These are phyloP conservation scores for Tipula unca DNA, from an alignment of 2,888 invertebrate genomes.

Conservation along the genomic window DNA sequence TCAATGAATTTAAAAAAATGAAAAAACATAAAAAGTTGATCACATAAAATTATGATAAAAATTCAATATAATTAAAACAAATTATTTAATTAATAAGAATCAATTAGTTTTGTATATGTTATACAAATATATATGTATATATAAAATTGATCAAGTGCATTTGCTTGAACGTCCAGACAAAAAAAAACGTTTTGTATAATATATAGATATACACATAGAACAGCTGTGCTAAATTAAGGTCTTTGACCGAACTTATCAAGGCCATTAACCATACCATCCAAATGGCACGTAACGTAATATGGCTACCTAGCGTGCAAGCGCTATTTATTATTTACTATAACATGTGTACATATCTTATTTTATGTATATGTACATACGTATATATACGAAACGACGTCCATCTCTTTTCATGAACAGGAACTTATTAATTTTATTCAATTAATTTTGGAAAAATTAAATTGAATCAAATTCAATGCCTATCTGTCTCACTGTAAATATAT, in stretches of 20 bases:
- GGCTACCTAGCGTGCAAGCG: neutral
- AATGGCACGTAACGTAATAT: neutral
- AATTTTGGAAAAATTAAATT: slow-evolving; percentile 14
- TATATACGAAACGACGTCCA: neutral
- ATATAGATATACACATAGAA: neutral
- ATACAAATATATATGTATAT: neutral
- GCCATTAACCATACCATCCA: neutral
- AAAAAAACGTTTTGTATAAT: neutral
- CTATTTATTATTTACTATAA: neutral
- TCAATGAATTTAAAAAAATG: neutral
- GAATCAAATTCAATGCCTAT: slow-evolving; percentile 17
- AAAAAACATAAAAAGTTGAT: no score
- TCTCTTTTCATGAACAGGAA: slow-evolving; percentile 16
- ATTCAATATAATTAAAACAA: neutral
- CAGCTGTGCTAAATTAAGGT: neutral
- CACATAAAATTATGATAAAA: neutral
- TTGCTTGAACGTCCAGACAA: neutral
- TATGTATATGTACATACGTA: neutral
- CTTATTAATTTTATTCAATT: slow-evolving; percentile 19
- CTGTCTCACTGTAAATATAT: neutral
- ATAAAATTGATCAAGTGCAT: neutral
- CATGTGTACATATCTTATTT: no score
- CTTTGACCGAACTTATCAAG: neutral
- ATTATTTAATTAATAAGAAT: neutral
- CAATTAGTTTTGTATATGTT: neutral